A percentile compares a stretch with the other conserved stretches of the same genome.
Evolutionary conservation across 2,797 vertebrate genomes (phyloP).

Genomic region (Phoeniculus purpureus): DNA sequence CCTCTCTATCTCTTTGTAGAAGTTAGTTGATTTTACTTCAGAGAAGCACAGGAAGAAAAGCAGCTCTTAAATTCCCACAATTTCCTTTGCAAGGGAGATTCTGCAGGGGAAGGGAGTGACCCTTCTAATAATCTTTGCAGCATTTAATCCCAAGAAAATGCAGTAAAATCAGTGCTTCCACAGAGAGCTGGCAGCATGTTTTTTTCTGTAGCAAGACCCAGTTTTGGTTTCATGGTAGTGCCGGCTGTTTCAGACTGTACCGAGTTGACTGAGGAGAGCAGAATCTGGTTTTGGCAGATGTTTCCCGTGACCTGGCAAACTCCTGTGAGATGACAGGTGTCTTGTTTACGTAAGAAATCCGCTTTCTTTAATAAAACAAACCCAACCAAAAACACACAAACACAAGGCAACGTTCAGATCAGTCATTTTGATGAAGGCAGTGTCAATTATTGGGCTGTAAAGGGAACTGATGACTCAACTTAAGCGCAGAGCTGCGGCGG

Average conservation of each 20-base stretch:
- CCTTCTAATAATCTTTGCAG: neutral
- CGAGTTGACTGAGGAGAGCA: slow-evolving; percentile 57
- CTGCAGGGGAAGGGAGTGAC: neutral
- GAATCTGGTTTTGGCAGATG: slow-evolving; percentile 76
- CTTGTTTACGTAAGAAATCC: slow-evolving; percentile 74
- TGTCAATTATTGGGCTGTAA: slow-evolving; percentile 79
- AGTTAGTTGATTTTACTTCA: neutral
- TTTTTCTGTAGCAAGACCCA: slow-evolving; percentile 12
- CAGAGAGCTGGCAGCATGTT: neutral
- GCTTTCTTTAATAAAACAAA: neutral
- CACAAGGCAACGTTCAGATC: slow-evolving; percentile 66
- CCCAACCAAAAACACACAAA: slow-evolving; percentile 34
- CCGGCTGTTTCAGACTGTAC: slow-evolving; percentile 62
- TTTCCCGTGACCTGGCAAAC: slow-evolving; percentile 66
- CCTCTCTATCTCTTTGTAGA: neutral
- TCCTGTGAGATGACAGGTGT: slow-evolving; percentile 56
- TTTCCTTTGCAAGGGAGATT: neutral
- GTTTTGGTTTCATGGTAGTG: slow-evolving; percentile 46
- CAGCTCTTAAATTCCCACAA: neutral
- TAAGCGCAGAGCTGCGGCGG: slow-evolving; percentile 63
- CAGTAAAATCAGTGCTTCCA: slow-evolving; percentile 13
- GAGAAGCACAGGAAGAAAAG: neutral
- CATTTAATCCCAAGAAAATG: slow-evolving; percentile 19
- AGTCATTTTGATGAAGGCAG: slow-evolving; percentile 79
- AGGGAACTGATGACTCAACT: slow-evolving; percentile 84